phyloP scores from a whole-genome alignment of 1,140 invertebrate species.

The Steinernema feltiae region DNA sequence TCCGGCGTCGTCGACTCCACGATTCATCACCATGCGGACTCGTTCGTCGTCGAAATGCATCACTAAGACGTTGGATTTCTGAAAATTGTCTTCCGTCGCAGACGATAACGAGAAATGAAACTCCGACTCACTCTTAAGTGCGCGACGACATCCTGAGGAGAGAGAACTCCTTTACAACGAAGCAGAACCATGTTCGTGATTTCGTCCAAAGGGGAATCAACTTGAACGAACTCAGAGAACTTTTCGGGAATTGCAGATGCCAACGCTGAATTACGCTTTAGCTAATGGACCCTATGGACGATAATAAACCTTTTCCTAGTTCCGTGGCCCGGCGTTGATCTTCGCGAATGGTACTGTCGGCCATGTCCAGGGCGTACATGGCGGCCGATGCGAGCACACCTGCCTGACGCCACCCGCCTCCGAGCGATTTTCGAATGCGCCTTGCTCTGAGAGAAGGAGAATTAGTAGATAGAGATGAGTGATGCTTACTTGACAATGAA shows the following conservation, averaged over 20 bases:
- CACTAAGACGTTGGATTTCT: constrained; percentile 21
- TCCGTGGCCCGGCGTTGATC: constrained; percentile 71
- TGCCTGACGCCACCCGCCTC: constrained; percentile 82
- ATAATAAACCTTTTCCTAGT: constrained; percentile 67
- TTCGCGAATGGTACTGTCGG: constrained; percentile 66
- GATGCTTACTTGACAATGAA: constrained; percentile 65
- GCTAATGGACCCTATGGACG: constrained; percentile 7
- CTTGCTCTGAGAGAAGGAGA: constrained; percentile 65
- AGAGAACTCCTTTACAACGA: constrained; percentile 18
- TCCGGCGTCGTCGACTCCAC: constrained; percentile 26
- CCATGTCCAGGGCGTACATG: constrained; percentile 72
- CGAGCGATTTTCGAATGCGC: constrained; percentile 74
- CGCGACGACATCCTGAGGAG: not conserved
- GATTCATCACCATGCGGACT: constrained; percentile 33
- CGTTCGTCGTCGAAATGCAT: constrained; percentile 34
- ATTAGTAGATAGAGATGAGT: not conserved
- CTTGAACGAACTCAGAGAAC: not conserved
- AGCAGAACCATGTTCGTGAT: constrained; percentile 34
- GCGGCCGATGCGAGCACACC: constrained; percentile 82
- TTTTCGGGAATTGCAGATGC: not conserved
- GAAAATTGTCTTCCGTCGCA: constrained; percentile 24
- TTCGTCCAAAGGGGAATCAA: not conserved
- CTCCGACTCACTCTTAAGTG: not conserved
- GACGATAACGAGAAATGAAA: constrained; percentile 1
- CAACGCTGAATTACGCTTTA: not conserved